Conservation (phyloP, 2,888 invertebrate species). For the Cotesia congregata region DNA sequence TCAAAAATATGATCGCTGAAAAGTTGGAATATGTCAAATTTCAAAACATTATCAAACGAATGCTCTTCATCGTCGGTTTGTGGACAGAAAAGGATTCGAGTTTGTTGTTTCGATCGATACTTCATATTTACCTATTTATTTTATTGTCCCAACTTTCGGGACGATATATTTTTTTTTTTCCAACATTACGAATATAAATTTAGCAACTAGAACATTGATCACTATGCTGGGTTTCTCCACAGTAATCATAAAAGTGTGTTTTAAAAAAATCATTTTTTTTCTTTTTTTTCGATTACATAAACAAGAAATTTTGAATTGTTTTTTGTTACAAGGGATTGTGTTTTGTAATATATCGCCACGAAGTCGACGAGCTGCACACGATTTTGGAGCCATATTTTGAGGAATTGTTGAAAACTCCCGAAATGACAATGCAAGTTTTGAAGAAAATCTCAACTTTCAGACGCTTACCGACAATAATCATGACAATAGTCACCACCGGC, state of each 20-base stretch:
- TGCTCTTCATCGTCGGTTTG: background rate
- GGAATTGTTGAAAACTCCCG: background rate
- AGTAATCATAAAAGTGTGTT: background rate
- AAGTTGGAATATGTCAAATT: background rate
- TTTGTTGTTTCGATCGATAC: constrained; percentile 8
- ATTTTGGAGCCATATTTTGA: constrained; percentile 18
- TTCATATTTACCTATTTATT: background rate
- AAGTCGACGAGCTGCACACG: constrained; percentile 1
- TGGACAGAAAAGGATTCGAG: background rate
- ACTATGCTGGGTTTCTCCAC: constrained; percentile 14
- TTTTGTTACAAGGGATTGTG: background rate
- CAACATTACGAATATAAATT: constrained; percentile 19
- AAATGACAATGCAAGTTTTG: background rate
- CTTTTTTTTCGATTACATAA: constrained; percentile 14
- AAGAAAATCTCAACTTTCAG: constrained; percentile 26
- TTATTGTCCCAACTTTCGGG: background rate
- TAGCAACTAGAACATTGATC: constrained; percentile 11
- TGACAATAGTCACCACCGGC: background rate
- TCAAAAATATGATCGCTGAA: background rate
- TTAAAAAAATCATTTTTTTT: constrained; percentile 7
- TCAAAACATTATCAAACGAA: background rate
- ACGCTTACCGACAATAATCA: constrained; percentile 12
- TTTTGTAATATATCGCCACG: constrained; percentile 17
- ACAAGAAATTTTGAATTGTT: background rate
- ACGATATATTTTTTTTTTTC: background rate